Conservation (phyloP, 2,888 invertebrate species). For the Troides aeacus region DNA sequence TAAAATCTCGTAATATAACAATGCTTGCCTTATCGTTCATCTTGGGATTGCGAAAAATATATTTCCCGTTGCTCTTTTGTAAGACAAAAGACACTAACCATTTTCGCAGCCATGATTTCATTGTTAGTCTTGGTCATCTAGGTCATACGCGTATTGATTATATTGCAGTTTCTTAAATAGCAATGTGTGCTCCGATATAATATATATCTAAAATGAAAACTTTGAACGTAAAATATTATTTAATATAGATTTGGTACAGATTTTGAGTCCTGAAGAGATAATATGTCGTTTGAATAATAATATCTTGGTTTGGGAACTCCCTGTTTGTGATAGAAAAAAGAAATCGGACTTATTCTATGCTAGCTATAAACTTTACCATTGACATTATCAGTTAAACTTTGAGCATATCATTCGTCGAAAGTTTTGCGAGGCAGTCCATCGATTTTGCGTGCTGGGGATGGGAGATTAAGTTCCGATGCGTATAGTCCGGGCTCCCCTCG, state of each 20-base stretch:
- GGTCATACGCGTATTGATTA: neutral
- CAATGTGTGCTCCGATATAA: too few relatives aligned
- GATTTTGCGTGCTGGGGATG: slow-evolving; percentile 57
- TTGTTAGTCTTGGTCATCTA: neutral
- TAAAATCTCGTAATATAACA: neutral
- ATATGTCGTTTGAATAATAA: too few relatives aligned
- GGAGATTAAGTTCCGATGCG: slow-evolving; percentile 60
- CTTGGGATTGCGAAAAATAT: neutral
- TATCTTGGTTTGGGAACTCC: too few relatives aligned
- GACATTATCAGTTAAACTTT: neutral
- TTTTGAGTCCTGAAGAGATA: too few relatives aligned
- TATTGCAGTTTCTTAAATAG: too few relatives aligned
- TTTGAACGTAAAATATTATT: too few relatives aligned
- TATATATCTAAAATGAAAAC: too few relatives aligned
- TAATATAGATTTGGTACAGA: too few relatives aligned
- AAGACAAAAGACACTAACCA: neutral
- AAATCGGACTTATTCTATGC: neutral
- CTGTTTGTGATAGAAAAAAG: neutral
- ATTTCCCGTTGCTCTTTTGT: neutral
- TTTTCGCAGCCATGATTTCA: neutral
- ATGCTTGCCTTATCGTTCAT: neutral
- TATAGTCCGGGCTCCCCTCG: slow-evolving; percentile 47
- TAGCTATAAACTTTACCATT: neutral
- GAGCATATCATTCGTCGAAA: slow-evolving; percentile 34
- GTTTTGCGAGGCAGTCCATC: slow-evolving; percentile 54